These are phyloP conservation scores for Manacus vitellinus DNA, from an alignment of 2,113 vertebrate species.

Conservation along the genomic window DNA sequence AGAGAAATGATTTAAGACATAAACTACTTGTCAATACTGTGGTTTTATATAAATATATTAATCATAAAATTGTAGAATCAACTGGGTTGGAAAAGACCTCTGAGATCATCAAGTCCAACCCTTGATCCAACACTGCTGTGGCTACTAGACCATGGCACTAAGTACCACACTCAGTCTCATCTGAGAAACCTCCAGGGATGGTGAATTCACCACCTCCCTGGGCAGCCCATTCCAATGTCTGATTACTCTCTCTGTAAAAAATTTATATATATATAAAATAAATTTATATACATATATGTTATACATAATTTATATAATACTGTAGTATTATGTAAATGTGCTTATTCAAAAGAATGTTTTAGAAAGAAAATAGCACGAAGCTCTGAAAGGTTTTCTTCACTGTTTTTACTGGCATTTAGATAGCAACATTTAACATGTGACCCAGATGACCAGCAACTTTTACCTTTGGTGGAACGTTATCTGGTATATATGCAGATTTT, in stretches of 20 bases:
- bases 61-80: no score
- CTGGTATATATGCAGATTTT: neutral
- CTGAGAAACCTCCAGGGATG: no score
- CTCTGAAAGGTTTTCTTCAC: neutral
- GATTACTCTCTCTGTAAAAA: no score
- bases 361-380: neutral
- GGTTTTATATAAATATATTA: neutral
- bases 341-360: neutral
- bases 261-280: no score
- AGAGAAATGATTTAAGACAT: neutral
- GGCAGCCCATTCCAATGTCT: no score
- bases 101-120: no score
- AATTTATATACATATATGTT: no score
- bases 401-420: neutral
- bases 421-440: neutral
- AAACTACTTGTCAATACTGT: neutral
- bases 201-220: no score
- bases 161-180: no score
- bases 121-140: no score
- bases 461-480: neutral
- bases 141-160: no score
- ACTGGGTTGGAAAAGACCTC: no score
- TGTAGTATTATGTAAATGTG: neutral
- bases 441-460: neutral
- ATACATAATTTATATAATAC: neutral